Evolutionary conservation across 2,888 invertebrate genomes (phyloP).

Genomic region (Stenchaetothrips biformis): DNA sequence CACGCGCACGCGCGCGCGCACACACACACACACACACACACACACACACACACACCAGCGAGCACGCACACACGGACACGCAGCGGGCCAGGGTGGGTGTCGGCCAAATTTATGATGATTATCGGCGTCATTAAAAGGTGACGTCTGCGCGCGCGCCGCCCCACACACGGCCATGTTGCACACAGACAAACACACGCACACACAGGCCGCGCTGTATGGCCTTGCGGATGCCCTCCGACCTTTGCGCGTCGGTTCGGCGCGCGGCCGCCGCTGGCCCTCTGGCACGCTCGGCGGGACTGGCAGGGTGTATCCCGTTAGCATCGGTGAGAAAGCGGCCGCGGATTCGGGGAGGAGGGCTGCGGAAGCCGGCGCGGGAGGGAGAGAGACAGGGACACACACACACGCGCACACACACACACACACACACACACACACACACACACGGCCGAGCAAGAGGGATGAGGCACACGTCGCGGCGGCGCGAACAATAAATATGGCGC

Average conservation of each 20-base stretch:
- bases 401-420: neutral
- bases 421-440: slow-evolving; percentile 1
- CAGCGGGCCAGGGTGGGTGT: neutral
- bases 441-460: neutral
- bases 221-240: too few species aligned
- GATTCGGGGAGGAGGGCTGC: too few species aligned
- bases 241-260: too few species aligned
- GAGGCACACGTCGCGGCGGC: neutral
- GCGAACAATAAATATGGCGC: neutral
- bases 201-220: neutral
- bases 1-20: too few species aligned
- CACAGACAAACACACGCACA: neutral
- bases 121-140: slow-evolving; percentile 5
- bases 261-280: too few species aligned
- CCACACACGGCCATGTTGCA: neutral
- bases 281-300: too few species aligned
- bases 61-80: too few species aligned
- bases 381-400: neutral
- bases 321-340: too few species aligned
- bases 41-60: too few species aligned
- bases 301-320: too few species aligned
- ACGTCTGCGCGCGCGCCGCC: neutral
- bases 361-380: too few species aligned
- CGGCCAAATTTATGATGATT: slow-evolving; percentile 16
- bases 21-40: too few species aligned